Base-by-base conservation (phyloP, 1,140 invertebrate species). In the Eufriesea mexicana region DNA sequence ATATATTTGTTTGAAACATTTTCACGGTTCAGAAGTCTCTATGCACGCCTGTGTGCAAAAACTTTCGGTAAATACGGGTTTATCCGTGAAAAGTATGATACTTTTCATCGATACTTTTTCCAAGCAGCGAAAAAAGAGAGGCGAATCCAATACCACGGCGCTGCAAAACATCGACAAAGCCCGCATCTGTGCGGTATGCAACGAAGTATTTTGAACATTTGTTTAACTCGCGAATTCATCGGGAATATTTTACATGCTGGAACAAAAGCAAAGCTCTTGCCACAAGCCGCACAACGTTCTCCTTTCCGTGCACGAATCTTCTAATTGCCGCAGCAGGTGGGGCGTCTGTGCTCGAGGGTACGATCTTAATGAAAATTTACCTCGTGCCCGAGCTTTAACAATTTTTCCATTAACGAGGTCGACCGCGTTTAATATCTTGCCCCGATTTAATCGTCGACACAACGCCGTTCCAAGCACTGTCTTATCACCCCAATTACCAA, bases 361-460 rank as follows among this genome's bases (percentile, higher is more conserved):
- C 51, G 25, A 49, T 68, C 76, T 79, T 79, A 79, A 70, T 79
- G 66, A 79, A 79, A 79, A 49, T 79, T 79, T 79, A 79, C 42
- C 66, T 18, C n/a, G 51, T 7, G 7, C 23, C 10, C 20, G 10
- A 51, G 25, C n/a, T 54, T 28, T 7, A 57, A 61, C 45, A 59
- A 49, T 70, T 57, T 67, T 79, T 70, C 45, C 25, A 59, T 55
- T 59, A 68, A 79, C 54, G 42, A 70, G n/a, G 5, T n/a, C 23
- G 49, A n/a, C 49, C 14, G 14, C 10, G 23, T 57, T 68, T 57
- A 67, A 47, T 35, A 42, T 9, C 47, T 57, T 23, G 35, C 18
- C 6, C 10, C 2, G 23, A 18, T 61, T 74, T 62, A 74, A 61
- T 61, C 14, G 14, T 12, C 12, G 14, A 5, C 23, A 10, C n/a